Percentiles rank a stretch among this genome's conserved stretches.
phyloP scores from a whole-genome alignment of 2,113 vertebrate genomes.

The Lagopus muta region DNA sequence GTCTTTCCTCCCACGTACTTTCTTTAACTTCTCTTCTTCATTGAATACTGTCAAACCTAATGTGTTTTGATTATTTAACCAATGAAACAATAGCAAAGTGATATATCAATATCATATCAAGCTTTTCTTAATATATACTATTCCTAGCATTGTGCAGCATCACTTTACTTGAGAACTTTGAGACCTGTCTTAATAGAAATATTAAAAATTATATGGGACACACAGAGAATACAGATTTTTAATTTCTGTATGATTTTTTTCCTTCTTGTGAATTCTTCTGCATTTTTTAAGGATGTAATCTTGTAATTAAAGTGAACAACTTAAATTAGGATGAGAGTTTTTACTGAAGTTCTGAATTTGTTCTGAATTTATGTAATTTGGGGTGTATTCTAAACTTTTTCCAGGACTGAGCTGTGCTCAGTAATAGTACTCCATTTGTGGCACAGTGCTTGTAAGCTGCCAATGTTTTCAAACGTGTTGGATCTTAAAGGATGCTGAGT shows the following conservation, averaged over 20 bases:
- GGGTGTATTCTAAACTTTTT: not conserved
- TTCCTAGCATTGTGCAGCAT: not conserved
- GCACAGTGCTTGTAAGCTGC: not conserved
- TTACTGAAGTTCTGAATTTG: not conserved
- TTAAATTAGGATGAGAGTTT: not conserved
- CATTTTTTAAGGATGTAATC: not conserved
- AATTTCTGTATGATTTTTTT: not conserved
- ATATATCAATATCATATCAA: too few relatives aligned
- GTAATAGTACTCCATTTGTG: not conserved
- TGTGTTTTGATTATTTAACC: not conserved
- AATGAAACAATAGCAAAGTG: not conserved
- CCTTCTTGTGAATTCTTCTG: not conserved
- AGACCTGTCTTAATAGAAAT: not conserved
- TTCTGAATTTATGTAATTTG: not conserved
- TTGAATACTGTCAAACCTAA: not conserved
- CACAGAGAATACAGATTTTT: not conserved
- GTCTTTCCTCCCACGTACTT: not conserved
- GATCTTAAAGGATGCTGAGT: not conserved
- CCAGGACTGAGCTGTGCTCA: not conserved
- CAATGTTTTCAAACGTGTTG: not conserved
- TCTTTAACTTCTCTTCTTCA: not conserved
- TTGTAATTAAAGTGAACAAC: not conserved
- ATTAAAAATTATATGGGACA: not conserved
- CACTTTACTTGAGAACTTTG: not conserved
- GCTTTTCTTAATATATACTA: rapidly evolving